Conservation (phyloP, 2,113 vertebrate species). For the Boulengerochromis microlepis region DNA sequence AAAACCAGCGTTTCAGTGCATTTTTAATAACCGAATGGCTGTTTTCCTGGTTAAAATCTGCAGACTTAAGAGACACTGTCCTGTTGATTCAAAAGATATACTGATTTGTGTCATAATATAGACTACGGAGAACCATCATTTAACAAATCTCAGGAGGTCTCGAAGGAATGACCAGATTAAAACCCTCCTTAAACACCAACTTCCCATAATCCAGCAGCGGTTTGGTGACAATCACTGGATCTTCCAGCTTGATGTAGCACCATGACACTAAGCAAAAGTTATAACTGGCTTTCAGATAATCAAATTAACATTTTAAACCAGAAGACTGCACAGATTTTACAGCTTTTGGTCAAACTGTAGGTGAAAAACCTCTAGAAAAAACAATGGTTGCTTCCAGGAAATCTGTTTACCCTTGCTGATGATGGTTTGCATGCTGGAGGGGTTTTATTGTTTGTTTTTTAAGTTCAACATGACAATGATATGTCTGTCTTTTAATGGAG, state of each 20-base stretch:
- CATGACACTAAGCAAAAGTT: background rate
- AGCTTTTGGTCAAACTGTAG: background rate
- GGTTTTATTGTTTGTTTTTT: accelerated
- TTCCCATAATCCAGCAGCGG: background rate
- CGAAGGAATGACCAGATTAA: background rate
- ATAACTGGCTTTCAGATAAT: background rate
- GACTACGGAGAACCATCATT: accelerated
- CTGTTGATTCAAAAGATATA: background rate
- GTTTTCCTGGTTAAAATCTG: background rate
- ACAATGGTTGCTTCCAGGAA: background rate
- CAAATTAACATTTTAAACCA: background rate
- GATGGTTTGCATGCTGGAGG: background rate
- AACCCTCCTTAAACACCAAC: background rate
- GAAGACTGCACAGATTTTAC: accelerated
- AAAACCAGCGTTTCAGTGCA: background rate
- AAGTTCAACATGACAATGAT: accelerated
- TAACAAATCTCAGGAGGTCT: background rate
- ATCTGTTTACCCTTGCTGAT: background rate
- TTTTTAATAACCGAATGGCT: background rate
- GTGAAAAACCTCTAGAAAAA: background rate
- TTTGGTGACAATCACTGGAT: background rate
- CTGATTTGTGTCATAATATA: background rate
- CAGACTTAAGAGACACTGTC: background rate
- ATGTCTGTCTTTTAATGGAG: background rate
- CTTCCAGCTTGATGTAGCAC: background rate